Percentiles rank a stretch among this genome's conserved stretches.
Evolutionary conservation across 2,113 vertebrate genomes (phyloP).

Genomic region (Embiotoca jacksoni): DNA sequence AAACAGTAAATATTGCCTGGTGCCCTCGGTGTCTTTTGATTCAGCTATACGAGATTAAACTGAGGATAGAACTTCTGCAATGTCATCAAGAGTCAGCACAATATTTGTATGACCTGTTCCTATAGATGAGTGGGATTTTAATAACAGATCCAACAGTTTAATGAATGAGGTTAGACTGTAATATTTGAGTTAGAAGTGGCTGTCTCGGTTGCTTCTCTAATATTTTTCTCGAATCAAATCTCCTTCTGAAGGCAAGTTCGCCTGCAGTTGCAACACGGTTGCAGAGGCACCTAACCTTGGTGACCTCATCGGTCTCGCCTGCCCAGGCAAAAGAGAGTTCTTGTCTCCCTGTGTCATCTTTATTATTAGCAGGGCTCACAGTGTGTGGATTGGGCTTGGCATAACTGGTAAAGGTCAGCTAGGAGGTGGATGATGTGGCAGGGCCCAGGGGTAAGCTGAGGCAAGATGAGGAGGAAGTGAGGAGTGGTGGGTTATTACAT

Average conservation of each 20-base stretch:
- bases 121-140: too few species aligned
- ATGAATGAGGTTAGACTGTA: background rate
- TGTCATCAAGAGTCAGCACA: background rate
- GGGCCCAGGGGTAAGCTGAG: background rate
- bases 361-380: constrained; percentile 35
- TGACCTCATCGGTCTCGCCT: constrained; percentile 35
- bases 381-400: constrained; percentile 16
- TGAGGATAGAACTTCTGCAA: background rate
- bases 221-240: background rate
- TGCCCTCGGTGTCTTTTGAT: background rate
- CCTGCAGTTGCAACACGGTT: background rate
- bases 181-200: too few species aligned
- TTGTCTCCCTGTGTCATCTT: constrained; percentile 26
- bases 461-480: constrained; percentile 11
- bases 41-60: background rate
- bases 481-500: background rate
- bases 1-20: too few species aligned
- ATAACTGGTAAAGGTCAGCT: constrained; percentile 27
- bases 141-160: too few species aligned
- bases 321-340: constrained; percentile 1
- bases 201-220: background rate
- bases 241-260: background rate
- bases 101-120: too few species aligned
- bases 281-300: background rate
- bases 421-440: background rate